Evolutionary conservation across 2,888 invertebrate species (phyloP).

Genomic region (Bimastos eiseni): DNA sequence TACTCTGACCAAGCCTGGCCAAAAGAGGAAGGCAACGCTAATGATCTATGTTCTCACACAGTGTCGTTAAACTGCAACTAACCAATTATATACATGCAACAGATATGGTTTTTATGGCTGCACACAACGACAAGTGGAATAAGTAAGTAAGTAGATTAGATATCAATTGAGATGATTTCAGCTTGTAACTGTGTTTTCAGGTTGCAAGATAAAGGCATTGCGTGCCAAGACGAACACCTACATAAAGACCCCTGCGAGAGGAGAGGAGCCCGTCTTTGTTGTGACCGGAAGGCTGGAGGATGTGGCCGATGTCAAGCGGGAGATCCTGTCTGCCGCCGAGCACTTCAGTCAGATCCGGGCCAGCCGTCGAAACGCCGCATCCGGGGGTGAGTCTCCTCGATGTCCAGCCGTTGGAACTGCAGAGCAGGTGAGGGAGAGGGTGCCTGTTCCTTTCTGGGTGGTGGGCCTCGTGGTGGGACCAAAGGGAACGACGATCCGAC

Average conservation of each 20-base stretch:
- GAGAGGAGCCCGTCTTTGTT: slow-evolving; percentile 99
- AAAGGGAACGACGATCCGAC: slow-evolving; percentile 97
- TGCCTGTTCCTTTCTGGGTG: slow-evolving; percentile 93
- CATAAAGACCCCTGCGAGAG: slow-evolving; percentile 96
- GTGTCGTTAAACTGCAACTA: no score
- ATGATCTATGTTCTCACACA: no score
- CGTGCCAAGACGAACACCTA: slow-evolving; percentile 99
- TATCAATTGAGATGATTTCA: background rate
- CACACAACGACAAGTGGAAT: no score
- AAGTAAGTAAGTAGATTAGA: no score
- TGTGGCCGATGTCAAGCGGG: slow-evolving; percentile 92
- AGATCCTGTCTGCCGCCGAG: slow-evolving; percentile 96
- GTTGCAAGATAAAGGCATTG: slow-evolving; percentile 98
- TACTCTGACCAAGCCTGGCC: no score
- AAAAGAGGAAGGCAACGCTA: no score
- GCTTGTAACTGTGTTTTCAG: slow-evolving; percentile 65
- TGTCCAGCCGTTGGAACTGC: slow-evolving; percentile 60
- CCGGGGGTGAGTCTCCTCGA: background rate
- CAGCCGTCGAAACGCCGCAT: slow-evolving; percentile 47
- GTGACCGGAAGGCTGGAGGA: slow-evolving; percentile 98
- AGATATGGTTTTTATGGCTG: no score
- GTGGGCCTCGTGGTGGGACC: slow-evolving; percentile 98
- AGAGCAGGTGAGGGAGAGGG: slow-evolving; percentile 91
- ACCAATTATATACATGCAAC: background rate
- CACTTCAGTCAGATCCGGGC: slow-evolving; percentile 90